Base-by-base conservation (phyloP, 2,113 vertebrate species). In the Nyctereutes procyonoides region DNA sequence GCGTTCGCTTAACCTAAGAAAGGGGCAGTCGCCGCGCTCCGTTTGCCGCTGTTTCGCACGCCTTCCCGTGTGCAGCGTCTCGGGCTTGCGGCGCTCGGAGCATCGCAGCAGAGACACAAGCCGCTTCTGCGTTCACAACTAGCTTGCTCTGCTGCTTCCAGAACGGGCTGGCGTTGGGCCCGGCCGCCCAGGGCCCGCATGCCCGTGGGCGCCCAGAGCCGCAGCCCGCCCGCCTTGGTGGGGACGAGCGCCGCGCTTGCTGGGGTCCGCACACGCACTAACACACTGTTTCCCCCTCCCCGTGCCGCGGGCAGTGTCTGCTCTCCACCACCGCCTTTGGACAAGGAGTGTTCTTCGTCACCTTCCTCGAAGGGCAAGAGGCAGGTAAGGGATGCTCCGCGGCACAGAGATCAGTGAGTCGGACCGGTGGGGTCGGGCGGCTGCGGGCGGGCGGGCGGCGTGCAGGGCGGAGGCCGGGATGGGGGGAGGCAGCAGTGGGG, bases 321-420 rank as follows among this genome's bases (percentile, higher is more conserved):
- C 97, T 99, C 82, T 98, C 99, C 81, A 98, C 99, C 79, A 98
- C 99, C 0, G 98, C 98, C 43, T 99, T 99, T 81, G 99, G 99
- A 48, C 98, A 99, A 93, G 99, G 99, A 96, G 96, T 99, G 22
- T 98, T 98, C 97, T 97, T 99, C 82, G 96, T 99, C 83, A 99
- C 98, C 1, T 97, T 98, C 88, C 98, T 99, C 89, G 99, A 99
- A 69, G 98, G 97, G 53, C 98, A 98, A 96, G 99, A 98, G 97
- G 79, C 89, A 98, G 99, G 98, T 99, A 98, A 98, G 98, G 17
- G 43, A 43, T 7, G 43, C 43, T 43, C 43, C 43, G 43, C 6
- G 43, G 43, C 43, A 43, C 43, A 43, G 43, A 43, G 43, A 43
- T 43, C 43, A 43, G 43, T 6, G 43, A 43, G 43, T 43, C 43